Conservation (phyloP, 2,888 invertebrate species). For the Drepana falcataria region DNA sequence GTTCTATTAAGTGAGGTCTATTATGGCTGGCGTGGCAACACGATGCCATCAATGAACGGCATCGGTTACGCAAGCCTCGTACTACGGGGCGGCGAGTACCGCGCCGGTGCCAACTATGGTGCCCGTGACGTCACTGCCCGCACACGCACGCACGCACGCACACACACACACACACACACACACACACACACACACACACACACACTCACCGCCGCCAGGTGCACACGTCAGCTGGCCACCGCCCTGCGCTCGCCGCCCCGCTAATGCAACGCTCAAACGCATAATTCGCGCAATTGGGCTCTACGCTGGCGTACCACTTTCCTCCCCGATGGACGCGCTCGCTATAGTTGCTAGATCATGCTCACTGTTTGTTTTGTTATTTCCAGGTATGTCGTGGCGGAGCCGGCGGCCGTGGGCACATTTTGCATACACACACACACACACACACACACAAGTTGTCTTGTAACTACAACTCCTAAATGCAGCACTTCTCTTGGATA, state of each 20-base stretch:
- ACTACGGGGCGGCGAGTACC: not conserved
- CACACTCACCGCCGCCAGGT: too few species aligned
- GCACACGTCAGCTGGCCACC: too few species aligned
- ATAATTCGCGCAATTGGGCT: too few species aligned
- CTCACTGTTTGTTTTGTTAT: not conserved
- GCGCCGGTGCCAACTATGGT: not conserved
- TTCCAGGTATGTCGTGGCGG: not conserved
- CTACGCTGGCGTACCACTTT: not conserved
- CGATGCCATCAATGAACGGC: conserved; percentile 1
- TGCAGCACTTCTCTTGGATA: too few species aligned
- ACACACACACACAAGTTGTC: too few species aligned
- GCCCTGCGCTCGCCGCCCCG: too few species aligned
- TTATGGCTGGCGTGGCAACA: not conserved
- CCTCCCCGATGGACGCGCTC: not conserved
- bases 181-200: too few species aligned
- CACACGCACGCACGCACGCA: too few species aligned
- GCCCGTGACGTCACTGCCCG: not conserved
- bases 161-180: too few species aligned
- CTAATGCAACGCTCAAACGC: too few species aligned
- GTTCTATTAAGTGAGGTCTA: not conserved
- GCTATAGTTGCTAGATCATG: not conserved
- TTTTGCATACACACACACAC: too few species aligned
- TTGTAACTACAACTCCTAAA: too few species aligned
- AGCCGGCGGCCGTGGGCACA: not conserved
- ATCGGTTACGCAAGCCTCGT: not conserved